These are phyloP conservation scores for Bembecia ichneumoniformis DNA, from an alignment of 2,888 invertebrate species.

Conservation along the genomic window DNA sequence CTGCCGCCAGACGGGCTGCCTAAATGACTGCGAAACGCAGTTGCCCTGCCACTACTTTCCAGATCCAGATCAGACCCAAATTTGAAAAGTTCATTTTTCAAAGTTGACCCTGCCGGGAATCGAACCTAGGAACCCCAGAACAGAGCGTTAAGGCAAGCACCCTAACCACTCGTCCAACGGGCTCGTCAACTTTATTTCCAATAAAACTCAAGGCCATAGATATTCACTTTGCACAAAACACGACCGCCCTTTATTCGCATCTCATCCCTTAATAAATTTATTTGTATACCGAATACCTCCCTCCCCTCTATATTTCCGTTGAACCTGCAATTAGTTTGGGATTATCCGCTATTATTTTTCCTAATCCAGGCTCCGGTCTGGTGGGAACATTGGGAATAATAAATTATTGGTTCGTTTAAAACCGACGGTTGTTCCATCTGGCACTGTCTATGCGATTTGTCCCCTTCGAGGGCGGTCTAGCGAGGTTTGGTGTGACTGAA, in stretches of 20 bases:
- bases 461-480: slow-evolving; percentile 17
- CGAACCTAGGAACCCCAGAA: too few species aligned
- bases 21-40: too few species aligned
- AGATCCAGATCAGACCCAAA: too few species aligned
- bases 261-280: neutral
- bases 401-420: slow-evolving; percentile 31
- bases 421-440: slow-evolving; percentile 26
- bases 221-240: neutral
- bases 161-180: too few species aligned
- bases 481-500: slow-evolving; percentile 36
- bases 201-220: neutral
- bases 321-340: slow-evolving; percentile 3
- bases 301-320: neutral
- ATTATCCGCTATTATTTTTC: slow-evolving; percentile 32
- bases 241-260: neutral
- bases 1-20: too few species aligned
- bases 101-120: too few species aligned
- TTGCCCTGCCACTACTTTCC: too few species aligned
- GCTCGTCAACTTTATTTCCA: too few species aligned
- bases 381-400: slow-evolving; percentile 26
- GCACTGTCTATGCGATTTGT: slow-evolving; percentile 21
- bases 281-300: neutral
- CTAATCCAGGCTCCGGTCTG: slow-evolving; percentile 25
- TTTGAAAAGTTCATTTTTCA: too few species aligned
- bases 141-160: too few species aligned